Conservation (phyloP, 2,888 invertebrate genomes). For the Pyrrhia umbra region DNA sequence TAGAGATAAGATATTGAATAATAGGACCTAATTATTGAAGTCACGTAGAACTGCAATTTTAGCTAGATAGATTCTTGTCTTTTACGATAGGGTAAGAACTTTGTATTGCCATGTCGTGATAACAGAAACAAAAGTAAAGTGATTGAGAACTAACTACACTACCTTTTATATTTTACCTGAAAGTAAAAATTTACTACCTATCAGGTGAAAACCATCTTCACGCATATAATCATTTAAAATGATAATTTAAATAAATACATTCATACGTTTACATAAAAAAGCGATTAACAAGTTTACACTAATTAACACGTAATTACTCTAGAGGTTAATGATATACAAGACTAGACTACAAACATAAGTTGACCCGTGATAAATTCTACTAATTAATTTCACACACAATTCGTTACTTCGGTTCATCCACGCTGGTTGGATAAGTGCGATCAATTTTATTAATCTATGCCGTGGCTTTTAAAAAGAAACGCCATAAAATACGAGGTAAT, state of each 20-base stretch:
- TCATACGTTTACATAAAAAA: not conserved
- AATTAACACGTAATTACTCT: slow-evolving; percentile 16
- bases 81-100: too few species aligned
- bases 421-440: too few species aligned
- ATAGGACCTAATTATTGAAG: too few species aligned
- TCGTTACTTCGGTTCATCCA: too few species aligned
- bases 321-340: slow-evolving; percentile 14
- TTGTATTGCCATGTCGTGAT: too few species aligned
- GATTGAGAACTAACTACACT: too few species aligned
- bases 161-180: too few species aligned
- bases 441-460: too few species aligned
- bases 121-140: too few species aligned
- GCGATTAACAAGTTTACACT: not conserved
- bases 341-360: slow-evolving; percentile 2
- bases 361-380: slow-evolving; percentile 6
- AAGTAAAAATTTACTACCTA: not conserved
- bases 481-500: slow-evolving; percentile 8
- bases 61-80: too few species aligned
- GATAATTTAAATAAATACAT: not conserved
- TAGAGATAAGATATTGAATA: too few species aligned
- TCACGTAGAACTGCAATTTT: too few species aligned
- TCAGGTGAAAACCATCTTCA: not conserved
- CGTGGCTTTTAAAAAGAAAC: slow-evolving; percentile 13
- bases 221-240: not conserved
- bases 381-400: slow-evolving; percentile 27